Evolutionary conservation across 2,113 vertebrate species (phyloP).

Genomic region (Salvelinus sp.): DNA sequence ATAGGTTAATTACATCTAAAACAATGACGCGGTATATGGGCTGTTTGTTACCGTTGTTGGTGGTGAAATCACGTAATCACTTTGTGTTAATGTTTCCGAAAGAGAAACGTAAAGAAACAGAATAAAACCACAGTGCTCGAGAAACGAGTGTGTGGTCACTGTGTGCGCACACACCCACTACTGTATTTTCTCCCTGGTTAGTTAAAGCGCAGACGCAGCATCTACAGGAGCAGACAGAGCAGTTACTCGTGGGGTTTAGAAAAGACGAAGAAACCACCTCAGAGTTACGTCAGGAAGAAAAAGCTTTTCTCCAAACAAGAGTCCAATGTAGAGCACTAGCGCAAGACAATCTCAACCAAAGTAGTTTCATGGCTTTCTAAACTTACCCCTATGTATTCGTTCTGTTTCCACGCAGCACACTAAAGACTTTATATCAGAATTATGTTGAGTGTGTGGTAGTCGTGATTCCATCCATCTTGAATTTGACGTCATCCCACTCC

Average conservation of each 20-base stretch:
- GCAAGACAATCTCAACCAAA: conserved; percentile 7
- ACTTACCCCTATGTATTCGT: conserved; percentile 73
- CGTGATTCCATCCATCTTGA: conserved; percentile 99
- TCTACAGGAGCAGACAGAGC: conserved; percentile 54
- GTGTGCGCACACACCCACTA: conserved; percentile 40
- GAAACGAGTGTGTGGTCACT: conserved; percentile 2
- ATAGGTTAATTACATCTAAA: background rate
- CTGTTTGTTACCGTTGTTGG: background rate
- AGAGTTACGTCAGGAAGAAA: conserved; percentile 92
- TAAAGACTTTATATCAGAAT: conserved; percentile 74
- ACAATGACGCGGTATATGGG: background rate
- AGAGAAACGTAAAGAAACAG: conserved; percentile 46
- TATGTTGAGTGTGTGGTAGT: conserved; percentile 83
- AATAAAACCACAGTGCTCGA: conserved; percentile 40
- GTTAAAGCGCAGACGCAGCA: conserved; percentile 37
- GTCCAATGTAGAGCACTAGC: conserved; percentile 29
- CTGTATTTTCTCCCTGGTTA: conserved; percentile 30
- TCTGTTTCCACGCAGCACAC: conserved; percentile 29
- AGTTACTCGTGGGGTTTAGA: conserved; percentile 65
- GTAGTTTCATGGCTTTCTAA: conserved; percentile 12
- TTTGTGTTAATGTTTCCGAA: background rate
- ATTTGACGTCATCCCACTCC: conserved; percentile 99
- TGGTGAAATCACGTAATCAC: background rate
- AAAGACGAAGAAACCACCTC: conserved; percentile 74
- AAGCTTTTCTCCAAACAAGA: conserved; percentile 53